phyloP scores from a whole-genome alignment of 2,113 vertebrate species.

The Abramis brama region DNA sequence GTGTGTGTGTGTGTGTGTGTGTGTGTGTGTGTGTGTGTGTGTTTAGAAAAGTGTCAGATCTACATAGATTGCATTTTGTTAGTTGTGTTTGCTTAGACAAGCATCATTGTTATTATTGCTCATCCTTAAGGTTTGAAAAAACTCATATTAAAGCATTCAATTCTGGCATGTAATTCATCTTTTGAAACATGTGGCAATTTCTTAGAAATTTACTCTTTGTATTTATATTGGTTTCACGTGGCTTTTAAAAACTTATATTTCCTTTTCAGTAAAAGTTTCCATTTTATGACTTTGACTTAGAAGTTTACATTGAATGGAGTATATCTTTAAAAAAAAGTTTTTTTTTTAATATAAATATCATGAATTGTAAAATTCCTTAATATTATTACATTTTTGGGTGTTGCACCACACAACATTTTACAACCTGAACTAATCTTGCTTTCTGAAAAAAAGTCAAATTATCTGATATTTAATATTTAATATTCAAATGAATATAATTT shows the following conservation, averaged over 20 bases:
- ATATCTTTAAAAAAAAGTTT: background rate
- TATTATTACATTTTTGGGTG: background rate
- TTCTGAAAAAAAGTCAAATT: background rate
- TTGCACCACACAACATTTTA: background rate
- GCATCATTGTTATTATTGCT: background rate
- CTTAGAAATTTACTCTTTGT: background rate
- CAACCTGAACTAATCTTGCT: background rate
- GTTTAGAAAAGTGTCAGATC: background rate
- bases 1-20: background rate
- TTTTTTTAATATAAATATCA: background rate
- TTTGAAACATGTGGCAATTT: background rate
- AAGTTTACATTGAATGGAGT: background rate
- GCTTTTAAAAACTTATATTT: background rate
- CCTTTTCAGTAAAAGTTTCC: background rate
- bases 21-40: no score
- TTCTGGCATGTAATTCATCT: background rate
- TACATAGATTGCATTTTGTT: background rate
- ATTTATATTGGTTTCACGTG: background rate
- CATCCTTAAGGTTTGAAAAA: background rate
- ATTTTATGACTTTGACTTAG: background rate
- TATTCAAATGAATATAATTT: no score
- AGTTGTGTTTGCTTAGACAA: background rate
- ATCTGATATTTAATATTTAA: background rate
- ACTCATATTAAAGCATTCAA: background rate
- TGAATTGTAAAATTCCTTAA: no score